A percentile compares a stretch with the other conserved stretches of the same genome.
Conservation (phyloP, 92 coral and sea anemone species). For the Palythoa heliodiscus region DNA sequence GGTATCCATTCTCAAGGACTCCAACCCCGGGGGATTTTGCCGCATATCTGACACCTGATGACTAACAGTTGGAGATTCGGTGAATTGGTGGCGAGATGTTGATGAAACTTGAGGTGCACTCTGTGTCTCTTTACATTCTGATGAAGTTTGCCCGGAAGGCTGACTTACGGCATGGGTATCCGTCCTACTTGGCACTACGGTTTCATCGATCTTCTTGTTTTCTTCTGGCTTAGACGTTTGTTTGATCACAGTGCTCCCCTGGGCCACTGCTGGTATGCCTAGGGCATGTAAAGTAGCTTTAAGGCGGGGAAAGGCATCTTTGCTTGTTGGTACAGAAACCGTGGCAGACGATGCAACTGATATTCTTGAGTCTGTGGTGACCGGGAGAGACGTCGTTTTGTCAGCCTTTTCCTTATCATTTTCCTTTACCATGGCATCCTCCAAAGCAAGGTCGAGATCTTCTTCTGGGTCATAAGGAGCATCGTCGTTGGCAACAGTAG, state of each 20-base stretch:
- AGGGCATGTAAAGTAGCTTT: conserved; percentile 36
- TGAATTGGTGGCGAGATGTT: conserved; percentile 17
- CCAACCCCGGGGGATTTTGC: background rate
- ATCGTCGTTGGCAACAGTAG: conserved; percentile 58
- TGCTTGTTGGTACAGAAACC: background rate
- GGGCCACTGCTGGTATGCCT: conserved; percentile 31
- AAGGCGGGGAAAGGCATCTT: conserved; percentile 33
- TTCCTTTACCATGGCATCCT: conserved; percentile 38
- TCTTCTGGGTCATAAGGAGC: conserved; percentile 98
- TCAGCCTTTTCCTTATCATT: background rate
- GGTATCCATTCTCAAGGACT: background rate
- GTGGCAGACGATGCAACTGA: background rate
- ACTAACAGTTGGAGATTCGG: background rate
- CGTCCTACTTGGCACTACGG: background rate
- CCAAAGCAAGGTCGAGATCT: conserved; percentile 75
- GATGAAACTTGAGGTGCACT: background rate
- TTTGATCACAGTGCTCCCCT: background rate
- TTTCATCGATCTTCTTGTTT: background rate
- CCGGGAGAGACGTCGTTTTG: background rate
- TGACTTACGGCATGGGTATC: background rate
- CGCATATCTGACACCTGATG: conserved; percentile 23
- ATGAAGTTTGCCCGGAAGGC: background rate
- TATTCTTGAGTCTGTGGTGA: background rate
- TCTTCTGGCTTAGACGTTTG: background rate
- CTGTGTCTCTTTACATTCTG: background rate